Conservation (phyloP, 35 echinoderm and acorn worm genomes). For the Diadema setosum region DNA sequence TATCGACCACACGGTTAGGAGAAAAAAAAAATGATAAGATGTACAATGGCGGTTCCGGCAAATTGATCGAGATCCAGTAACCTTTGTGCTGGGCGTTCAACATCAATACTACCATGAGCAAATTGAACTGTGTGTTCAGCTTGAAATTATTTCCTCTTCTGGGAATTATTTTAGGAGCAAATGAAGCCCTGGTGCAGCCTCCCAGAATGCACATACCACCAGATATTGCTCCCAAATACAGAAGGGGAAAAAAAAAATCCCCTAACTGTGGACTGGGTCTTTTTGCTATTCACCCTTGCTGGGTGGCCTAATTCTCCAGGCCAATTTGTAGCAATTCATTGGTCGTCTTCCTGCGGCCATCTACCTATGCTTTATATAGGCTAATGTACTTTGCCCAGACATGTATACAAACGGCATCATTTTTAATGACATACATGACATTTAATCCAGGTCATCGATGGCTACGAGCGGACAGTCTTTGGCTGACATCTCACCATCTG, state of each 20-base stretch:
- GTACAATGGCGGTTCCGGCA: not conserved
- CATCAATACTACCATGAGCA: conserved; percentile 17
- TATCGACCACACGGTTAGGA: not conserved
- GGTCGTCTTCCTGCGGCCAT: conserved; percentile 5
- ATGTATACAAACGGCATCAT: conserved; percentile 25
- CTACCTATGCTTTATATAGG: conserved; percentile 9
- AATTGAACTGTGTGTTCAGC: conserved; percentile 22
- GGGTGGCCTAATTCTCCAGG: conserved; percentile 11
- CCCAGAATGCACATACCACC: not conserved
- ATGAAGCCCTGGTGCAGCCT: not conserved
- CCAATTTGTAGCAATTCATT: conserved; percentile 16
- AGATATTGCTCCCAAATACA: not conserved
- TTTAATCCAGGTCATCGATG: conserved; percentile 22
- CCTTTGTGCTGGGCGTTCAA: conserved; percentile 3
- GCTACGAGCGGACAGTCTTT: not conserved
- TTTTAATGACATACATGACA: conserved; percentile 19
- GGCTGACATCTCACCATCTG: conserved; percentile 14
- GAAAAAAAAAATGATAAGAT: conserved; percentile 8
- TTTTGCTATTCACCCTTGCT: conserved; percentile 1
- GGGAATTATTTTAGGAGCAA: not conserved
- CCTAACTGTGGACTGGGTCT: not conserved
- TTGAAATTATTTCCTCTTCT: not conserved
- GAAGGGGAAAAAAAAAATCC: not conserved
- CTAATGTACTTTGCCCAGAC: conserved; percentile 34
- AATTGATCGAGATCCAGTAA: conserved; percentile 15